A percentile compares a stretch with the other conserved stretches of the same genome.
Evolutionary conservation across 2,797 vertebrate species (phyloP).

Genomic region (Parotocinclus haroldoi): DNA sequence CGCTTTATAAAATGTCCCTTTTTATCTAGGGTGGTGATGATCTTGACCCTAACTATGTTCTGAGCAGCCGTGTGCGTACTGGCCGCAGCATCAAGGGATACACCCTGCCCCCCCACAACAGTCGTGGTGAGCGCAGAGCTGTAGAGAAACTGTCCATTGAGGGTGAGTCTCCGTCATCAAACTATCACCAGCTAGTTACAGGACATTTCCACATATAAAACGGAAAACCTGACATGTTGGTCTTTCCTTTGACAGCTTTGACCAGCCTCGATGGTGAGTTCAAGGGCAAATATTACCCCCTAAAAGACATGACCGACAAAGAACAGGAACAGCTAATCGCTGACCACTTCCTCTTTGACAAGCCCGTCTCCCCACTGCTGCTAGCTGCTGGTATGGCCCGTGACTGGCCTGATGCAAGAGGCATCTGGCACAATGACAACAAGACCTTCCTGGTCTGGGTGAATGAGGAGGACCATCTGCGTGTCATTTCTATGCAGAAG

Average conservation of each 20-base stretch:
- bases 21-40: slow-evolving; percentile 70
- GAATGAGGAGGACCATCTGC: slow-evolving; percentile 82
- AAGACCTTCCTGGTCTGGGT: slow-evolving; percentile 84
- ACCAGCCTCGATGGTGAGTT: slow-evolving; percentile 78
- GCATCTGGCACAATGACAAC: slow-evolving; percentile 83
- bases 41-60: slow-evolving; percentile 77
- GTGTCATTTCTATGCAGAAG: slow-evolving; percentile 83
- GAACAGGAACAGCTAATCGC: slow-evolving; percentile 83
- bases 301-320: slow-evolving; percentile 76
- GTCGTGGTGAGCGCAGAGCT: slow-evolving; percentile 76
- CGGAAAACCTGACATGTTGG: not conserved
- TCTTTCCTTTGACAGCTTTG: slow-evolving; percentile 61
- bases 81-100: slow-evolving; percentile 82
- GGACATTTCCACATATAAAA: not conserved
- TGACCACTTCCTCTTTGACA: slow-evolving; percentile 86
- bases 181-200: not conserved
- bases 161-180: slow-evolving; percentile 59
- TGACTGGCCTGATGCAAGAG: slow-evolving; percentile 82
- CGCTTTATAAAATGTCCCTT: not conserved
- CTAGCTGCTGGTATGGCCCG: slow-evolving; percentile 81
- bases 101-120: slow-evolving; percentile 79
- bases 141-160: slow-evolving; percentile 76
- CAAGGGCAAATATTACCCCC: slow-evolving; percentile 83
- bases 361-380: slow-evolving; percentile 80
- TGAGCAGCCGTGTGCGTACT: slow-evolving; percentile 78